phyloP scores from a whole-genome alignment of 2,888 invertebrate species.

The Drosophila rubida region DNA sequence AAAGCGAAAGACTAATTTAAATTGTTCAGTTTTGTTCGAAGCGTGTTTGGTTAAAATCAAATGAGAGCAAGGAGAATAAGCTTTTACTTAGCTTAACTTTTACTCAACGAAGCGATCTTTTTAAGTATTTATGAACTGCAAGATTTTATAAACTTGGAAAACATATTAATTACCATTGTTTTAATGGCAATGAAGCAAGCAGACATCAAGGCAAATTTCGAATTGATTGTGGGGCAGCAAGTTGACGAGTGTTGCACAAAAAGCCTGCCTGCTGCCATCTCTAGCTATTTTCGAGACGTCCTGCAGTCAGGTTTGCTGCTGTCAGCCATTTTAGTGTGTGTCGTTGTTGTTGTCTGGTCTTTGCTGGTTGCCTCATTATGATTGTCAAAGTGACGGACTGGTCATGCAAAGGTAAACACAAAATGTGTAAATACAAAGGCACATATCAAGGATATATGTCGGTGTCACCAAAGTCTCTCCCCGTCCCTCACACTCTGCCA shows the following conservation, averaged over 20 bases:
- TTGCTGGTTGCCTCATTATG: slow-evolving; percentile 73
- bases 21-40: too few relatives aligned
- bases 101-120: too few relatives aligned
- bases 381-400: slow-evolving; percentile 81
- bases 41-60: too few relatives aligned
- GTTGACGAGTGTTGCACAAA: neutral
- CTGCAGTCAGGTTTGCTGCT: slow-evolving; percentile 74
- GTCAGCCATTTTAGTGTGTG: slow-evolving; percentile 68
- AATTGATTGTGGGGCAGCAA: neutral
- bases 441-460: slow-evolving; percentile 54
- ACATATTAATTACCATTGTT: neutral
- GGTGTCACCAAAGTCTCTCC: slow-evolving; percentile 32
- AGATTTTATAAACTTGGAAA: neutral
- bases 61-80: too few relatives aligned
- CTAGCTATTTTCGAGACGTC: slow-evolving; percentile 56
- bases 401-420: slow-evolving; percentile 78
- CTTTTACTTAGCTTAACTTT: too few relatives aligned
- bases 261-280: slow-evolving; percentile 46
- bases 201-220: neutral
- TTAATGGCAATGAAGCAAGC: neutral
- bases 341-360: slow-evolving; percentile 29
- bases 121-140: too few relatives aligned
- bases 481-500: neutral
- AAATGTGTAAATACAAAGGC: slow-evolving; percentile 75
- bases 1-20: too few relatives aligned